Evolutionary conservation across 2,888 invertebrate genomes (phyloP).

Genomic region (Invenusta paracnida): DNA sequence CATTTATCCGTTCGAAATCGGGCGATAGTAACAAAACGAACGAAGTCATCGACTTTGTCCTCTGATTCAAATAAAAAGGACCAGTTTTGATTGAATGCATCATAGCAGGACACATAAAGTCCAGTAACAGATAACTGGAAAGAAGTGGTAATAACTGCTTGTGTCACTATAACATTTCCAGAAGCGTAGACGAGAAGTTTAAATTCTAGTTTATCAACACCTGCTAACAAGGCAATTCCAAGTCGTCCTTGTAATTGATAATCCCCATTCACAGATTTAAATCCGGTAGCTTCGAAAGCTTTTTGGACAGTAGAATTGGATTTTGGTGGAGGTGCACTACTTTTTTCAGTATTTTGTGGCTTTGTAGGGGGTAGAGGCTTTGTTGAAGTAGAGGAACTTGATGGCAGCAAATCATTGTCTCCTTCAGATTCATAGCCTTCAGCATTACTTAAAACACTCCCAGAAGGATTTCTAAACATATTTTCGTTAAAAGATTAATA

Average conservation of each 20-base stretch:
- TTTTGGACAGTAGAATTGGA: conserved; percentile 19
- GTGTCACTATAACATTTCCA: conserved; percentile 19
- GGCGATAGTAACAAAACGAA: conserved; percentile 7
- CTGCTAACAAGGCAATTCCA: conserved; percentile 37
- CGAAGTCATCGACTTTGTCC: conserved; percentile 20
- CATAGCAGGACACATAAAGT: conserved; percentile 39
- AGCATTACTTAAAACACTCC: neutral
- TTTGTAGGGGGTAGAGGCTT: neutral
- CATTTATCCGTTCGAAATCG: neutral
- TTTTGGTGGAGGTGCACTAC: neutral
- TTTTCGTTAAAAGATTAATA: neutral
- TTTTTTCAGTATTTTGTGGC: neutral
- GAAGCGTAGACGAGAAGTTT: conserved; percentile 9
- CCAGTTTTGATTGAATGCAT: conserved; percentile 32
- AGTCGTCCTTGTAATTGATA: conserved; percentile 37
- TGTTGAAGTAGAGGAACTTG: neutral
- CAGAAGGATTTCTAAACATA: conserved; percentile 9
- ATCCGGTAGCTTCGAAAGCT: conserved; percentile 36
- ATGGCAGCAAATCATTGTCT: conserved; percentile 13
- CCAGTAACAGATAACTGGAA: conserved; percentile 22
- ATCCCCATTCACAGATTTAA: conserved; percentile 27
- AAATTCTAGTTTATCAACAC: neutral
- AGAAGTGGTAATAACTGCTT: conserved; percentile 7
- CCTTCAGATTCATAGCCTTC: neutral
- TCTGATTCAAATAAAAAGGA: conserved; percentile 31